Evolutionary conservation across 2,888 invertebrate species (phyloP).

Genomic region (Danaus chrysippus): DNA sequence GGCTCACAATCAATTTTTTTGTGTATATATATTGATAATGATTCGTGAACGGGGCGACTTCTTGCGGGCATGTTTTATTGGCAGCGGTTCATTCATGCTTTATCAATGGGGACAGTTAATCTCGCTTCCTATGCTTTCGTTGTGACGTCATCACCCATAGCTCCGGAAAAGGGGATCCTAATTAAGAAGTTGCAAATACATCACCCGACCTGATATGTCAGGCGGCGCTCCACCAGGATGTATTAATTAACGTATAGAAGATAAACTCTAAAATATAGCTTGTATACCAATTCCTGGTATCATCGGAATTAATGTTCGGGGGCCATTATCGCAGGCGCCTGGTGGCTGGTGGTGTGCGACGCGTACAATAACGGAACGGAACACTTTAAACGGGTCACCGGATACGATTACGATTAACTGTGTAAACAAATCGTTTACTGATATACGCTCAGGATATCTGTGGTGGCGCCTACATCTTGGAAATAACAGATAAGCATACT

Average conservation of each 20-base stretch:
- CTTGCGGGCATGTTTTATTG: background rate
- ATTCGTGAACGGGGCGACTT: background rate
- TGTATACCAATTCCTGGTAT: conserved; percentile 27
- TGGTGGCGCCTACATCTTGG: conserved; percentile 66
- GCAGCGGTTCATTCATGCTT: no score
- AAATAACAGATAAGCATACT: conserved; percentile 9
- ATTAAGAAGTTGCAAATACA: no score
- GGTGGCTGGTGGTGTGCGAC: conserved; percentile 20
- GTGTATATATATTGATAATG: conserved; percentile 8
- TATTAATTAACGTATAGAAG: conserved; percentile 20
- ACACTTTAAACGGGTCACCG: conserved; percentile 76
- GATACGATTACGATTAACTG: conserved; percentile 78
- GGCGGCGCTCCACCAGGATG: conserved; percentile 14
- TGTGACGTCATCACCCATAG: no score
- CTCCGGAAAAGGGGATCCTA: no score
- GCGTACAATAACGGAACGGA: conserved; percentile 72
- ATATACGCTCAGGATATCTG: conserved; percentile 74
- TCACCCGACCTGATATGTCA: no score
- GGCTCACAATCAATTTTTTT: conserved; percentile 26
- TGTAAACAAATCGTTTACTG: conserved; percentile 77
- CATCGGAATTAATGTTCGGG: conserved; percentile 35
- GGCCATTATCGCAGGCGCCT: conserved; percentile 30
- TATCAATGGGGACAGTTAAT: no score
- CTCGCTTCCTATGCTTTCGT: no score
- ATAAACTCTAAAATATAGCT: conserved; percentile 17